Percentiles rank a stretch among this genome's conserved stretches.
phyloP scores from a whole-genome alignment of 37 sponge, comb jelly and placozoan genomes.

The Tethya wilhelma region DNA sequence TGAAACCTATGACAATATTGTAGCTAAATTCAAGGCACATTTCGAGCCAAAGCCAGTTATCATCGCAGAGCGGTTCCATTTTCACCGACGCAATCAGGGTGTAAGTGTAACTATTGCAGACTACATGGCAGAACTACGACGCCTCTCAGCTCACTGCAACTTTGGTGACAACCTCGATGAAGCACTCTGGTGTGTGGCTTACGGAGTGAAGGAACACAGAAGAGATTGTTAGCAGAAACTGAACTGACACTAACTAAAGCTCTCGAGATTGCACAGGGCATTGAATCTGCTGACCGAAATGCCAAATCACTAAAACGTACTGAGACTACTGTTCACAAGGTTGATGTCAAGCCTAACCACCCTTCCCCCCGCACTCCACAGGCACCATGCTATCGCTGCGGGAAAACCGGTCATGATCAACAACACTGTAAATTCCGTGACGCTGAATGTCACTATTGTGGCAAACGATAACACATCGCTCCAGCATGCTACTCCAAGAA shows the following conservation, averaged over 20 bases:
- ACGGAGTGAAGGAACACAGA: slow-evolving; percentile 14
- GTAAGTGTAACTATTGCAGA: slow-evolving; percentile 3
- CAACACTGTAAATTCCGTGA: no score
- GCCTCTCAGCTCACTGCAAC: slow-evolving; percentile 13
- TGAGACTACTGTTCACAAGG: neutral
- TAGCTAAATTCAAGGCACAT: neutral
- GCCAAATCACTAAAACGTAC: neutral
- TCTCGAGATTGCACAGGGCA: slow-evolving; percentile 6
- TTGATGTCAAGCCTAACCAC: neutral
- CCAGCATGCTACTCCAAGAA: no score
- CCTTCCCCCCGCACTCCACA: neutral
- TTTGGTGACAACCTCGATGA: slow-evolving; percentile 27
- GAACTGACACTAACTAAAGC: slow-evolving; percentile 11
- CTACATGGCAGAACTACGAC: slow-evolving; percentile 12
- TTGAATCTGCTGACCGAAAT: slow-evolving; percentile 12
- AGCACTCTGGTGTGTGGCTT: slow-evolving; percentile 43
- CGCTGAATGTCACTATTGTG: no score
- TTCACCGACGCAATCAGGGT: slow-evolving; percentile 23
- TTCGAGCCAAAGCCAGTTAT: slow-evolving; percentile 21
- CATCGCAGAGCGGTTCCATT: slow-evolving; percentile 52
- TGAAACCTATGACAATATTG: slow-evolving; percentile 5
- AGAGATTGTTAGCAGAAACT: slow-evolving; percentile 10
- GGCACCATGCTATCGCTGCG: slow-evolving; percentile 48
- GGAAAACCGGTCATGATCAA: slow-evolving; percentile 31
- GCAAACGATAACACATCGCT: no score